Evolutionary conservation across 2,113 vertebrate genomes (phyloP).

Genomic region (Myanophis thanlyinensis): DNA sequence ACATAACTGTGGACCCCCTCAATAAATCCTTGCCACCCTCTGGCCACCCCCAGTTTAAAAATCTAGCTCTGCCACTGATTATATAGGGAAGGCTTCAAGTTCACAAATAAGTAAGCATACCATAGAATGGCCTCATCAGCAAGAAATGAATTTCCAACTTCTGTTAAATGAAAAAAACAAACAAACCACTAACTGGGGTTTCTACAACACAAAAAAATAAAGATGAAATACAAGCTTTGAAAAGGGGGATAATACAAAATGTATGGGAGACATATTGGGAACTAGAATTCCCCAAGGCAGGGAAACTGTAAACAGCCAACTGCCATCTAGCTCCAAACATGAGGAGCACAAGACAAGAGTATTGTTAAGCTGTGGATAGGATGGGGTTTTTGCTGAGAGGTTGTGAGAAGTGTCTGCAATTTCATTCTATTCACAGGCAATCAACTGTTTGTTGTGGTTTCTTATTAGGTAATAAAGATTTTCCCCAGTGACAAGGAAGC

Average conservation of each 20-base stretch:
- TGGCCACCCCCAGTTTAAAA: no score
- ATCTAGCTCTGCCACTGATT: no score
- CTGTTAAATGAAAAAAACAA: neutral
- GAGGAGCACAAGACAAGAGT: neutral
- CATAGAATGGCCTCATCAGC: neutral
- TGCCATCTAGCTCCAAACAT: neutral
- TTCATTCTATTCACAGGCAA: neutral
- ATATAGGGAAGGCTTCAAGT: neutral
- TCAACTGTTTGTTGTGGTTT: neutral
- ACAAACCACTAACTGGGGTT: neutral
- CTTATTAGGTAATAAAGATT: neutral
- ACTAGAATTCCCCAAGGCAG: neutral
- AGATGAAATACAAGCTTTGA: neutral
- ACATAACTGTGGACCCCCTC: no score
- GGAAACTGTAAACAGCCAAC: neutral
- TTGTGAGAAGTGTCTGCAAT: neutral
- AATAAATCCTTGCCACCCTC: no score
- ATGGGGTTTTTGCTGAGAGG: neutral
- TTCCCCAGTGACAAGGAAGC: neutral
- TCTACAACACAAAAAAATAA: neutral
- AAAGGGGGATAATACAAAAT: neutral
- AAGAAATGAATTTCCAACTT: neutral
- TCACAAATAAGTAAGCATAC: neutral
- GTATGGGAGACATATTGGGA: neutral
- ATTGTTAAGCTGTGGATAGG: neutral